Conservation (phyloP, 2,113 vertebrate species). For the Leptodactylus fuscus region DNA sequence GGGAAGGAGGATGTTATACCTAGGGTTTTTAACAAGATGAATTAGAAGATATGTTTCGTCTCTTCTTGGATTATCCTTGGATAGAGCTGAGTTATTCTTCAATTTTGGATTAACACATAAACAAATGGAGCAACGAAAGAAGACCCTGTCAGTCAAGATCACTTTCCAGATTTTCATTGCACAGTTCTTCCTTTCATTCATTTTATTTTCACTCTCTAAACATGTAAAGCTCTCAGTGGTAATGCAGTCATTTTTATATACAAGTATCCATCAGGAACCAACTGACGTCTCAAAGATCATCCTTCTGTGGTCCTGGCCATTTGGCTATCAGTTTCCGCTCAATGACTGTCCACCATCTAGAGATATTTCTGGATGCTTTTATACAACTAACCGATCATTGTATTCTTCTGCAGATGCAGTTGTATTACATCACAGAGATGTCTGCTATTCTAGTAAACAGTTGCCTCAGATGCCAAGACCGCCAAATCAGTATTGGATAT, state of each 20-base stretch:
- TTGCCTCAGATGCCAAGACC: slow-evolving; percentile 29
- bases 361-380: slow-evolving; percentile 32
- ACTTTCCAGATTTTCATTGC: neutral
- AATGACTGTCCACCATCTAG: slow-evolving; percentile 4
- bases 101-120: no score
- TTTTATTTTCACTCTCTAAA: slow-evolving; percentile 1
- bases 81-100: no score
- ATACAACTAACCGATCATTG: slow-evolving; percentile 12
- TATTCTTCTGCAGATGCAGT: slow-evolving; percentile 36
- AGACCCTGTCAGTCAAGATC: neutral
- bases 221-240: neutral
- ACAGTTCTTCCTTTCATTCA: neutral
- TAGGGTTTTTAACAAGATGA: no score
- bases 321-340: neutral
- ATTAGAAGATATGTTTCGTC: no score
- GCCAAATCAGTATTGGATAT: slow-evolving; percentile 49
- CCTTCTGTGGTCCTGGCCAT: slow-evolving; percentile 46
- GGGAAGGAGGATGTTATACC: no score
- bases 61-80: no score
- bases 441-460: neutral
- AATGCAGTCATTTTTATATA: neutral
- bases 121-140: neutral
- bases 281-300: neutral
- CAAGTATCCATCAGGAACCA: neutral
- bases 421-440: slow-evolving; percentile 34